Evolutionary conservation across 2,888 invertebrate genomes (phyloP).

Genomic region (Machimus atricapillus): DNA sequence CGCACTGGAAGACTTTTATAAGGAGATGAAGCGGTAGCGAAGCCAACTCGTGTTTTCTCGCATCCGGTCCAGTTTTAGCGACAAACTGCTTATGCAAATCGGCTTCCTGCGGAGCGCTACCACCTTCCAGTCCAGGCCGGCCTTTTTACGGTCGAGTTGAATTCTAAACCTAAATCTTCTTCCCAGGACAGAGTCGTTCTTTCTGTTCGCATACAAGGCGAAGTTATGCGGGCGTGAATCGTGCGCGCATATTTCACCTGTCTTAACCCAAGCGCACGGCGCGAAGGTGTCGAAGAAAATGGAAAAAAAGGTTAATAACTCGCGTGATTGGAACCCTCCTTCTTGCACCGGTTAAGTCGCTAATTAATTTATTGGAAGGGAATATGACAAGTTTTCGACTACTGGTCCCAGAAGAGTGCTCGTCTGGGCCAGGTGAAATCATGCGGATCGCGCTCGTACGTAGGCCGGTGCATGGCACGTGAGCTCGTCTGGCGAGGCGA

Average conservation of each 20-base stretch:
- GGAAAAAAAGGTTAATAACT: not conserved
- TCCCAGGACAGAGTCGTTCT: not conserved
- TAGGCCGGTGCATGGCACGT: not conserved
- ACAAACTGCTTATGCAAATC: conserved; percentile 18
- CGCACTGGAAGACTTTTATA: conserved; percentile 3
- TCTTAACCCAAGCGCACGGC: not conserved
- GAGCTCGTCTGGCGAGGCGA: not conserved
- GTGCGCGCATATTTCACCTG: not conserved
- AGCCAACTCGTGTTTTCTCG: conserved; percentile 14
- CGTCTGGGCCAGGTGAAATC: not conserved
- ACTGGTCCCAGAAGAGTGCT: not conserved
- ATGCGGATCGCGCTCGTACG: not conserved
- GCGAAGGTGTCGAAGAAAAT: not conserved
- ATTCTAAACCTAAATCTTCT: not conserved
- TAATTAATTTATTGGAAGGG: not conserved
- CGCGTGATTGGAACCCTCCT: not conserved
- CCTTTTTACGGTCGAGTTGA: not conserved
- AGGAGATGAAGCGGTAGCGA: not conserved
- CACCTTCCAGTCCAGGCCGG: not conserved
- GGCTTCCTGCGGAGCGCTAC: not conserved
- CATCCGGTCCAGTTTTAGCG: conserved; percentile 16
- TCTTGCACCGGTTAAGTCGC: not conserved
- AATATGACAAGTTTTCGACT: not conserved
- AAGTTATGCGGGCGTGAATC: not conserved
- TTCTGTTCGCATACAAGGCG: not conserved